phyloP scores from a whole-genome alignment of 2,797 vertebrate species.

The Euphonia xanthogaster region DNA sequence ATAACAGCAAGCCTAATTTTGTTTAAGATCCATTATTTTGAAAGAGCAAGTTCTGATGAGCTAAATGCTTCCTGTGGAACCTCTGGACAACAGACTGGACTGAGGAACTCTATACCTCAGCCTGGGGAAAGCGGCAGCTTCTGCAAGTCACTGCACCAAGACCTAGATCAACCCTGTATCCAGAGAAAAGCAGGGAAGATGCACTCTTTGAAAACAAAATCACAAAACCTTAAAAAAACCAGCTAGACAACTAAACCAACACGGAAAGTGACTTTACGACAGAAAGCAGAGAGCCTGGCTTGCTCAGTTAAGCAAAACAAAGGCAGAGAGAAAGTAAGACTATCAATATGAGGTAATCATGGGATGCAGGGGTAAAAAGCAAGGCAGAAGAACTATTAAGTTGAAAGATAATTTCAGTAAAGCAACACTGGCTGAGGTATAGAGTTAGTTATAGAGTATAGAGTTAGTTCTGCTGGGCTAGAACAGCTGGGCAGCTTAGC shows the following conservation, averaged over 20 bases:
- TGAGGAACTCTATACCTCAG: background rate
- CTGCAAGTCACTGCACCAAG: background rate
- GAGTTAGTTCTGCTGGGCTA: too few relatives aligned
- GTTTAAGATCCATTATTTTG: background rate
- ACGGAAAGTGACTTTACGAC: background rate
- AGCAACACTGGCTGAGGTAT: background rate
- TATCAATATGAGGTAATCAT: background rate
- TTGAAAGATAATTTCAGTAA: background rate
- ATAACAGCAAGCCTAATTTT: background rate
- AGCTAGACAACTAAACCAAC: background rate
- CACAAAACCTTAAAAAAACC: background rate
- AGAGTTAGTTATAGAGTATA: too few relatives aligned
- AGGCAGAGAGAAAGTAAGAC: background rate
- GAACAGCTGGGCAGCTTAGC: background rate
- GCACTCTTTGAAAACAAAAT: background rate
- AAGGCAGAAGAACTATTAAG: background rate
- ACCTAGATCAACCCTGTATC: background rate
- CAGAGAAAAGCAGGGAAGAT: background rate
- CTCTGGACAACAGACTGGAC: background rate
- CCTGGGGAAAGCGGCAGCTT: background rate
- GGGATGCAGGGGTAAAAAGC: background rate
- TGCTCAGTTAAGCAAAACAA: background rate
- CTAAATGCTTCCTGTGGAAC: background rate
- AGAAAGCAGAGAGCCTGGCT: background rate
- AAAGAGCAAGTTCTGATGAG: background rate